These are phyloP conservation scores for Calameuta filiformis DNA, from an alignment of 2,888 invertebrate genomes.

Conservation along the genomic window DNA sequence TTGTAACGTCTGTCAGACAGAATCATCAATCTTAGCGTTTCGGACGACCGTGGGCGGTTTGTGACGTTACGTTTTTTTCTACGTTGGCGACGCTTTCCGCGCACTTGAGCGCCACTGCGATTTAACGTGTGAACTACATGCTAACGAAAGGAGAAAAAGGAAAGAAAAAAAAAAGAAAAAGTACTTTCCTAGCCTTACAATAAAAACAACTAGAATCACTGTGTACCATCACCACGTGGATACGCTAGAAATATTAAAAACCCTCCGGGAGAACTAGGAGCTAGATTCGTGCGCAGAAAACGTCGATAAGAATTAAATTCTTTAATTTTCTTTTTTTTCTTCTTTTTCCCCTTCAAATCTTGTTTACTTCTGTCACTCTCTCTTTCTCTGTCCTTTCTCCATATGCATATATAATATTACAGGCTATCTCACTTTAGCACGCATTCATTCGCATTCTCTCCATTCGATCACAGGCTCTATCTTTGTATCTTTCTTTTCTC, in stretches of 20 bases:
- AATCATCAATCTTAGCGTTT: not conserved
- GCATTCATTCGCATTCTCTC: not conserved
- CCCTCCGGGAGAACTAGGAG: constrained; percentile 35
- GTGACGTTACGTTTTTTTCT: not conserved
- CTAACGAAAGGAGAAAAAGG: not conserved
- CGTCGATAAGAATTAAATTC: constrained; percentile 32
- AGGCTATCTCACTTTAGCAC: not conserved
- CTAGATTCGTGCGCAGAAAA: constrained; percentile 52
- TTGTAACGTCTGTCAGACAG: not conserved
- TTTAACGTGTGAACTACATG: constrained; percentile 10
- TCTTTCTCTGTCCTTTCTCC: not conserved
- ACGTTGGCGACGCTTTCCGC: constrained; percentile 45
- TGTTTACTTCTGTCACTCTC: not conserved
- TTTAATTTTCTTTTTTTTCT: not conserved
- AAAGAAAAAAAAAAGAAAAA: constrained; percentile 14
- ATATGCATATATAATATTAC: not conserved
- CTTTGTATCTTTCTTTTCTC: not conserved
- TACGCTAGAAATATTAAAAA: constrained; percentile 52
- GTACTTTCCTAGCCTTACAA: constrained; percentile 41
- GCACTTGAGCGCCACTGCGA: constrained; percentile 37
- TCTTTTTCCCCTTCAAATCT: constrained; percentile 2
- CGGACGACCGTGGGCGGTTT: constrained; percentile 15
- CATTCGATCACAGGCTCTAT: not conserved
- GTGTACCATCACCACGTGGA: constrained; percentile 54
- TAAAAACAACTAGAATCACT: constrained; percentile 59